Evolutionary conservation across 2,113 vertebrate species (phyloP).

Genomic region (Heliornis fulica): DNA sequence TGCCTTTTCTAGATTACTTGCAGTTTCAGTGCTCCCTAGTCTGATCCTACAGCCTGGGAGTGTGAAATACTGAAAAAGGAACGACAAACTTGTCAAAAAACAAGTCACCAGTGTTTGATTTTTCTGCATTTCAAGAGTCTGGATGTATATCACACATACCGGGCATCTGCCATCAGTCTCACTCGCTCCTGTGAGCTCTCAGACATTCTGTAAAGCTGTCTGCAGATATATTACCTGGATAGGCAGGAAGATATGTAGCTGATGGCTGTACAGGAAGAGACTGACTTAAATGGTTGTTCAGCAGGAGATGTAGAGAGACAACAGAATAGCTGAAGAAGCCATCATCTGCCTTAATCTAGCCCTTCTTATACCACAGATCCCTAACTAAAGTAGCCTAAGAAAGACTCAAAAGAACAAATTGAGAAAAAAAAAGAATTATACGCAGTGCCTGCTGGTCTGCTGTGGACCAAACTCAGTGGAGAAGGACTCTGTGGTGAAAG

Average conservation of each 20-base stretch:
- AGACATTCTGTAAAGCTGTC: background rate
- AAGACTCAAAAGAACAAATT: background rate
- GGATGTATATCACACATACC: rapidly evolving
- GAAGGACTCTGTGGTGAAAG: background rate
- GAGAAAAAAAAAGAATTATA: background rate
- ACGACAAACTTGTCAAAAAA: background rate
- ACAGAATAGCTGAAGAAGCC: background rate
- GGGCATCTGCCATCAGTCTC: background rate
- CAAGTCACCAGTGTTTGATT: background rate
- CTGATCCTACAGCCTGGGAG: background rate
- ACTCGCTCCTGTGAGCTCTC: background rate
- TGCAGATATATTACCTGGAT: background rate
- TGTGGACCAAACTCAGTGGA: background rate
- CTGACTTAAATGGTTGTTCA: background rate
- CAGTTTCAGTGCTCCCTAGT: background rate
- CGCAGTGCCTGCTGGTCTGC: background rate
- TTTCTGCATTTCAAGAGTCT: background rate
- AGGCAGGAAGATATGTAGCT: background rate
- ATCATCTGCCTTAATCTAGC: background rate
- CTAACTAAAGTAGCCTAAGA: background rate
- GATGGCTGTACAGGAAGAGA: background rate
- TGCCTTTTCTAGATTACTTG: background rate
- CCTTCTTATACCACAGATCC: background rate
- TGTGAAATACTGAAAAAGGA: background rate
- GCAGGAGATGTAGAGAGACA: background rate